Base-by-base conservation (phyloP, 2,113 vertebrate genomes). In the Silurus asotus region DNA sequence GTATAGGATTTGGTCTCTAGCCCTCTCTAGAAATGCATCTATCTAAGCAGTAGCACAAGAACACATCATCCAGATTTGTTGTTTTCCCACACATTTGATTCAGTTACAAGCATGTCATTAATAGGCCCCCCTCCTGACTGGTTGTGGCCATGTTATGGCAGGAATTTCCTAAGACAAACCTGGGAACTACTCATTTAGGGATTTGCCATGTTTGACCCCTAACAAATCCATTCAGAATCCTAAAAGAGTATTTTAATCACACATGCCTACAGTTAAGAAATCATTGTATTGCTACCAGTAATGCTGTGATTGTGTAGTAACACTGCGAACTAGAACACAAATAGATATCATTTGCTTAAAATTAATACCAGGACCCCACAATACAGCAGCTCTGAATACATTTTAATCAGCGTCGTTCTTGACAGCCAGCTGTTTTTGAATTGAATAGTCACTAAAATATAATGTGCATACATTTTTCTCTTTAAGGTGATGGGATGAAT, bases 401-500 rank as follows among this genome's bases (percentile, higher is more conserved):
- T 82, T 67, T 28, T 13, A 20, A 19, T 56, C 13, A 85, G 58
- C 4, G 53, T 77, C 17, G 56, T 79, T 59, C 28, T 23, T 4
- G 4, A 28, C 53, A 19, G 0, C 5, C 55, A 45, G 8, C 4
- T 59, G 15, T 25, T 25, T 76, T 77, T 55, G 6, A 37, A 59
- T 56, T 15, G 37, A 37, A 58, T 78, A 37, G 19, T 37, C 15
- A 58, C 53, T 28, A 5, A 56, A 7, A 77, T 19, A 79, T 45
- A 37, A 78, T 58, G 37, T 89, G 51, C 51, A 8, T 55, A 6
- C 91, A 2, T 90, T 37, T 92, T 49, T 88, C 37, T 90, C 89
- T 91, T 92, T 92, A 82, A 99, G 97, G 98, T 56, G 97, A 99
- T 88, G 98, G 98, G 83, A 99, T 99, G 97, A 98, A 98, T 90